Evolutionary conservation across 2,797 vertebrate genomes (phyloP), one percentile per base, ranked within the genome.

Genomic region (Sebastes minor): DNA sequence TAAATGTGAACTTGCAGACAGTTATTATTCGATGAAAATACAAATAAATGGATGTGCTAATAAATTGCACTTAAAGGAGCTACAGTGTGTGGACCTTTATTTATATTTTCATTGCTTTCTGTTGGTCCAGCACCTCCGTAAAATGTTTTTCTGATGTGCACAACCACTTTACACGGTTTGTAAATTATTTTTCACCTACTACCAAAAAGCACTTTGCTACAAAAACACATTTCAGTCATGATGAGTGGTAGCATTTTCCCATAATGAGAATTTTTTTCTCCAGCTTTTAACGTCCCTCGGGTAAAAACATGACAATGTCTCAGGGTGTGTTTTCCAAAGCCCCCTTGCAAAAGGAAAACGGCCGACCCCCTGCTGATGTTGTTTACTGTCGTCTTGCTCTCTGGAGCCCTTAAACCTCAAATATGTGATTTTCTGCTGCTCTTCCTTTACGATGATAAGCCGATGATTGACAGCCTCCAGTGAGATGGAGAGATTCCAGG

Each of bases 381-480:
- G 78, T 89, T 90, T 83, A 86, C 78, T 60, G 68, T 61, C 59
- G 2, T 53, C 62, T 83, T 82, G 52, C 71, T 88, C 74, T 76
- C 42, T 18, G 32, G 27, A 72, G 74, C 77, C 83, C 90, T 87
- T 69, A 79, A 86, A 87, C 56, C 75, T 81, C 68, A 71, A 12
- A 70, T 38, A 35, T 86, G 76, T 79, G 77, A 83, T 87, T 88
- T 86, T 82, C 80, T 83, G 78, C 85, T 76, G 60, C 27, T 76
- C 56, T 78, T 81, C 75, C 74, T 86, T 78, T 60, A 20, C 65
- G 38, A 55, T 61, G 76, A 83, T 81, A 76, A 87, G 65, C 22
- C 63, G 52, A 14, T 88, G 87, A 92, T 73, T 83, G 83, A 78
- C 84, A 85, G 82, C 80, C 68, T 84, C 72, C 53, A 30, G 80